Evolutionary conservation across 35 echinoderm and acorn worm genomes (phyloP).

Genomic region (Apostichopus japonicus): DNA sequence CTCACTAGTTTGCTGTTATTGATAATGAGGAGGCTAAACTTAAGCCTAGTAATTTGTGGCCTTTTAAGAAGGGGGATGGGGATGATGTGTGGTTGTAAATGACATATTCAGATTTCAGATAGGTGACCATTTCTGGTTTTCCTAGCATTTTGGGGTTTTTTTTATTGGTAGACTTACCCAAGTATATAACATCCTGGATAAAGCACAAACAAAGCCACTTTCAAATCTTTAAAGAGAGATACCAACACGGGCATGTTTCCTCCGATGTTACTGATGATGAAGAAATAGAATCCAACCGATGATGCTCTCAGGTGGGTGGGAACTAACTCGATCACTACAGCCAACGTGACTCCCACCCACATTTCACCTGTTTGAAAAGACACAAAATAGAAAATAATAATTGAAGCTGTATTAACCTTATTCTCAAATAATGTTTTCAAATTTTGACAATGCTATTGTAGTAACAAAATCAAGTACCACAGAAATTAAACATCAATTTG

Average conservation of each 20-base stretch:
- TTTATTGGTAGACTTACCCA: conserved; percentile 62
- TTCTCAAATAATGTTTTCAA: neutral
- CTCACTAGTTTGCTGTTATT: no score
- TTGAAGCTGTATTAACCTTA: neutral
- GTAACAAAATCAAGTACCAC: neutral
- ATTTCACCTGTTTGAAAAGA: conserved; percentile 26
- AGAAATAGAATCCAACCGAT: conserved; percentile 83
- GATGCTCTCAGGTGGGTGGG: conserved; percentile 69
- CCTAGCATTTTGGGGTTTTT: no score
- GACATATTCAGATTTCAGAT: no score
- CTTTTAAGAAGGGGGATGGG: no score
- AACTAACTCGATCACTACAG: conserved; percentile 82
- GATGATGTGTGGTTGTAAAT: no score
- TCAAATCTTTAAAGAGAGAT: conserved; percentile 23
- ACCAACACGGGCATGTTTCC: conserved; percentile 83
- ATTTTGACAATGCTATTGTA: no score
- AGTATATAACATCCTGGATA: conserved; percentile 83
- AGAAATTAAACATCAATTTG: no score
- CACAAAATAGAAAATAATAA: neutral
- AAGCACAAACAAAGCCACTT: conserved; percentile 63
- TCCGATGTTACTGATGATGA: conserved; percentile 93
- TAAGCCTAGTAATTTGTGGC: no score
- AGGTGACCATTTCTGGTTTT: no score
- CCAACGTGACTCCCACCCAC: conserved; percentile 91
- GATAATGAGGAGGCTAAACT: no score